Percentiles rank a stretch among this genome's conserved stretches.
phyloP scores from a whole-genome alignment of 2,888 invertebrate species.

The Antheraea yamamai region DNA sequence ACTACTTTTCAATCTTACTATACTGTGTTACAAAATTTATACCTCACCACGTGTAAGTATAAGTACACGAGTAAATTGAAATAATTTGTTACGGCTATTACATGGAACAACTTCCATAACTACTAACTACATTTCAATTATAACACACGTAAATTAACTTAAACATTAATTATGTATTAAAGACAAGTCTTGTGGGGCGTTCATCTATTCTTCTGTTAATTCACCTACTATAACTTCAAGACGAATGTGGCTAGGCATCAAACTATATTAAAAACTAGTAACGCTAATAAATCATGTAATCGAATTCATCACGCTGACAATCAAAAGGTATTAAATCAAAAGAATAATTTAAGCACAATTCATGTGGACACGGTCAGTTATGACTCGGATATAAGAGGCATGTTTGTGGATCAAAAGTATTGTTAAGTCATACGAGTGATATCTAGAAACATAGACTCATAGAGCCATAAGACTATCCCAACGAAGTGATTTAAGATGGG shows the following conservation, averaged over 20 bases:
- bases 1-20: no score
- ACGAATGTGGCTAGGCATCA: background rate
- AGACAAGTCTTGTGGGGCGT: background rate
- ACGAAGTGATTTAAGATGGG: conserved; percentile 31
- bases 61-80: background rate
- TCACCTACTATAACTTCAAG: background rate
- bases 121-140: background rate
- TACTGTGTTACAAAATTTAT: no score
- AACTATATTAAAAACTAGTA: conserved; percentile 5
- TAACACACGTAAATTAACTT: background rate
- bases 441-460: background rate
- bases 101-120: background rate
- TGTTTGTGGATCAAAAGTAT: background rate
- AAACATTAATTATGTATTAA: background rate
- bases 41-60: background rate
- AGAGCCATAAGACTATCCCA: background rate
- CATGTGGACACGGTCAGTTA: conserved; percentile 15
- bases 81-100: background rate
- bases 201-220: background rate
- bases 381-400: conserved; percentile 17
- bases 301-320: conserved; percentile 3
- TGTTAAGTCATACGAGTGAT: background rate
- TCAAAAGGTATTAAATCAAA: conserved; percentile 3
- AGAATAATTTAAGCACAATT: background rate
- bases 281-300: conserved; percentile 1